Conservation (phyloP, 2,797 vertebrate genomes). For the Lagocephalus sceleratus region DNA sequence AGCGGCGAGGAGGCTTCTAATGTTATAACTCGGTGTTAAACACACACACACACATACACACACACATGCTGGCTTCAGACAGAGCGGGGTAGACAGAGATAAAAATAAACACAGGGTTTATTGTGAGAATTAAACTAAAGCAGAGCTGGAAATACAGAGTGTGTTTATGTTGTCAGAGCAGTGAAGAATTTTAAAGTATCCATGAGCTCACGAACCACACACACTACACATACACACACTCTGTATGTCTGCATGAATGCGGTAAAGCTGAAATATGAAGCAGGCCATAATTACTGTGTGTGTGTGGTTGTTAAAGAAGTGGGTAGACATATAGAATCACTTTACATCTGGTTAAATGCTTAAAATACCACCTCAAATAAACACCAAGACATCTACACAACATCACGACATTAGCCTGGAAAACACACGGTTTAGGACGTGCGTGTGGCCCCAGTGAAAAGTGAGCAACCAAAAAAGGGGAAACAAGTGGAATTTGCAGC, state of each 20-base stretch:
- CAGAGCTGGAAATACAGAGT: slow-evolving; percentile 23
- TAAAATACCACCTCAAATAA: background rate
- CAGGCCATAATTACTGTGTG: slow-evolving; percentile 33
- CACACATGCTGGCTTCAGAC: slow-evolving; percentile 17
- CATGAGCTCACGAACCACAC: slow-evolving; percentile 26
- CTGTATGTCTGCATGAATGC: slow-evolving; percentile 35
- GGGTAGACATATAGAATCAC: background rate
- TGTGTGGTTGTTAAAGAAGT: slow-evolving; percentile 16
- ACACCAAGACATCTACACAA: too few species aligned
- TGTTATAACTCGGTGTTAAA: slow-evolving; percentile 54
- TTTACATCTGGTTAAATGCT: background rate
- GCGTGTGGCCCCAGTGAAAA: too few species aligned
- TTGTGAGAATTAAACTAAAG: slow-evolving; percentile 22
- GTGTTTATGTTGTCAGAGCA: slow-evolving; percentile 29
- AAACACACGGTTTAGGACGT: too few species aligned
- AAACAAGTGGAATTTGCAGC: too few species aligned
- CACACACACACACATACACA: slow-evolving; percentile 24
- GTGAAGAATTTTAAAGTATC: slow-evolving; percentile 38
- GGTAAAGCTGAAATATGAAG: slow-evolving; percentile 60
- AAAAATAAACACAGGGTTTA: slow-evolving; percentile 27
- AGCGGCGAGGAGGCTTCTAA: slow-evolving; percentile 46
- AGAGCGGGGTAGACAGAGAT: background rate
- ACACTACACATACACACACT: slow-evolving; percentile 22
- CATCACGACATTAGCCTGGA: too few species aligned
- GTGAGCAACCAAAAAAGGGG: too few species aligned